Evolutionary conservation across 2,797 vertebrate genomes (phyloP).

Genomic region (Coregonus sp.): DNA sequence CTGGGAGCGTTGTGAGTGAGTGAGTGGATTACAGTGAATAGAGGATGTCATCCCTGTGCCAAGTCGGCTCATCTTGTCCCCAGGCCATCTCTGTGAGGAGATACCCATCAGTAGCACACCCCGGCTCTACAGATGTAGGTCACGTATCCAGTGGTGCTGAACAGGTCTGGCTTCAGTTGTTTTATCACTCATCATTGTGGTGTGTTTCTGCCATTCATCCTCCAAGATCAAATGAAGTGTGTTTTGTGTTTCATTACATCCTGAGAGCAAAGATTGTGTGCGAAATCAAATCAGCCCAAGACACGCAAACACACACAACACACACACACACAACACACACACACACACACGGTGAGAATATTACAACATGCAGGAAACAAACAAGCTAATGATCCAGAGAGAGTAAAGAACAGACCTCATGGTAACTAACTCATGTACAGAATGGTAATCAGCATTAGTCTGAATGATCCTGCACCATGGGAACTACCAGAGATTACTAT

Average conservation of each 20-base stretch:
- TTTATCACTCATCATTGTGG: conserved; percentile 57
- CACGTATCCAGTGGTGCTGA: conserved; percentile 53
- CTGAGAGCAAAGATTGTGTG: conserved; percentile 15
- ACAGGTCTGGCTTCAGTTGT: conserved; percentile 57
- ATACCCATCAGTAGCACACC: conserved; percentile 68
- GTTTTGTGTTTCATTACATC: conserved; percentile 34
- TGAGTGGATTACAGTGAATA: conserved; percentile 52
- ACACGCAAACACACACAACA: not conserved
- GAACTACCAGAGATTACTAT: conserved; percentile 64
- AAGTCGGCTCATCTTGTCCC: conserved; percentile 56
- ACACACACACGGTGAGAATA: conserved; percentile 37
- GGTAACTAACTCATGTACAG: conserved; percentile 34
- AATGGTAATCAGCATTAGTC: conserved; percentile 9
- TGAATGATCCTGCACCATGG: conserved; percentile 56
- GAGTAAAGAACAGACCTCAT: conserved; percentile 18
- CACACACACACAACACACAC: conserved; percentile 16
- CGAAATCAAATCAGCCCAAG: conserved; percentile 29
- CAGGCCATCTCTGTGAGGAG: conserved; percentile 60
- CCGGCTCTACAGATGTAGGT: conserved; percentile 65
- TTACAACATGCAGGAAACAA: conserved; percentile 36
- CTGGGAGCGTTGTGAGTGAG: conserved; percentile 29
- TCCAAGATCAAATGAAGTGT: conserved; percentile 44
- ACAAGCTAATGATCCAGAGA: conserved; percentile 36
- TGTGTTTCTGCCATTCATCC: conserved; percentile 36
- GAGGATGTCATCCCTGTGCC: conserved; percentile 41